phyloP scores from a whole-genome alignment of 2,888 invertebrate genomes.

The Thymelicus lineola region DNA sequence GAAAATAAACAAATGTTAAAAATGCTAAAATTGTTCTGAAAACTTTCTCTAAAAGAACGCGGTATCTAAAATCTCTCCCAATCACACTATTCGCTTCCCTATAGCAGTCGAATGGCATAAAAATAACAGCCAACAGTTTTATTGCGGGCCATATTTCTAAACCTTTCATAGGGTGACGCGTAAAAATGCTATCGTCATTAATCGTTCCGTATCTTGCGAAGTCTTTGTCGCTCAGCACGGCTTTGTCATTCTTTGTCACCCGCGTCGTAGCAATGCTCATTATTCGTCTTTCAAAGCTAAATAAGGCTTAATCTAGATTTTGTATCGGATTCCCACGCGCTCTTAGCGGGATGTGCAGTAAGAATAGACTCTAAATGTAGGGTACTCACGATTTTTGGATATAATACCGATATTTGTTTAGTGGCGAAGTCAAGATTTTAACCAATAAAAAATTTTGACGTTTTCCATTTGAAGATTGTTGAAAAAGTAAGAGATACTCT shows the following conservation, averaged over 20 bases:
- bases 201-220: slow-evolving; percentile 14
- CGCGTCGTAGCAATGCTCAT: slow-evolving; percentile 46
- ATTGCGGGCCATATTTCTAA: slow-evolving; percentile 34
- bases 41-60: slow-evolving; percentile 11
- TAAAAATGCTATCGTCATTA: slow-evolving; percentile 35
- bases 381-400: background rate
- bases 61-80: slow-evolving; percentile 29
- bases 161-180: slow-evolving; percentile 35
- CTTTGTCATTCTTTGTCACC: slow-evolving; percentile 45
- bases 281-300: slow-evolving; percentile 46
- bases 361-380: slow-evolving; percentile 32
- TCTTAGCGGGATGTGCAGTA: slow-evolving; percentile 43
- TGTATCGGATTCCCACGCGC: slow-evolving; percentile 54
- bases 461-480: no score
- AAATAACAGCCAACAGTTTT: slow-evolving; percentile 30
- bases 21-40: background rate
- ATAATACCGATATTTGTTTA: background rate
- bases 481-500: no score
- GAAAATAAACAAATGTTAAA: no score
- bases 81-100: slow-evolving; percentile 19
- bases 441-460: no score
- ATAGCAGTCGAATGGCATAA: slow-evolving; percentile 28
- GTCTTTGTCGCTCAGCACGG: slow-evolving; percentile 22
- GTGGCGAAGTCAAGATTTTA: no score
- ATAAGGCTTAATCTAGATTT: slow-evolving; percentile 49